Base-by-base conservation (phyloP, 2,888 invertebrate genomes). In the Escarpia spicata region DNA sequence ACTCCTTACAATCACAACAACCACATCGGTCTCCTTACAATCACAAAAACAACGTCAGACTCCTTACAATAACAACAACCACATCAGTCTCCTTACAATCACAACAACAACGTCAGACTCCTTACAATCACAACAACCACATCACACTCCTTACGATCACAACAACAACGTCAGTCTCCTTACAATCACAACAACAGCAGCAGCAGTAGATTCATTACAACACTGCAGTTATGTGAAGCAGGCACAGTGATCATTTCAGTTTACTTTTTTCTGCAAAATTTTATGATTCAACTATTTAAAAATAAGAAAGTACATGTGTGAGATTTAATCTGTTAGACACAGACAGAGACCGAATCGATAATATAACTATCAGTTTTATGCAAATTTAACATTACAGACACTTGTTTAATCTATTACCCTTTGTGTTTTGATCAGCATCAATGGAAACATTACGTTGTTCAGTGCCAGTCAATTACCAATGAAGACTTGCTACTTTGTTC, bases 71-170 rank as follows among this genome's bases (percentile, higher is more conserved):
- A 0, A 37, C 37, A 37, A 37, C 37, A 37, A 37, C 37, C 0
- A 37, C 37, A 37, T 37, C 37, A 37, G 37, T 0, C 37, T 37
- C 37, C 94, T 95, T 43, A 96, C 93, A 92, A 95, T 96, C 96
- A 94, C 60, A 95, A 94, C 31, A 52, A 44, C 91, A 0, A 12
- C 10, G 3, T 52, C 52, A 52, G 52, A 52, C 1, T 37, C 37
- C 37, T 37, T 37, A 37, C 1, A 37, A 37, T 37, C 37, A 12
- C 52, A 52, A 52, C 52, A 3, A 52, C 52, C 2, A 37, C 12
- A 52, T 52, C 52, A 52, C 0, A 52, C 52, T 52, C 10, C 10
- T 52, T 12, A 52, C 10, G 3, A 37, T 37, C 37, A 12, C 75
- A 75, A 26, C 6, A 4, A 75, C 75, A 52, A 26, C 26, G 19